Percentiles rank a stretch among this genome's conserved stretches.
Evolutionary conservation across 2,888 invertebrate genomes (phyloP).

Genomic region (Heliothis peltigera): DNA sequence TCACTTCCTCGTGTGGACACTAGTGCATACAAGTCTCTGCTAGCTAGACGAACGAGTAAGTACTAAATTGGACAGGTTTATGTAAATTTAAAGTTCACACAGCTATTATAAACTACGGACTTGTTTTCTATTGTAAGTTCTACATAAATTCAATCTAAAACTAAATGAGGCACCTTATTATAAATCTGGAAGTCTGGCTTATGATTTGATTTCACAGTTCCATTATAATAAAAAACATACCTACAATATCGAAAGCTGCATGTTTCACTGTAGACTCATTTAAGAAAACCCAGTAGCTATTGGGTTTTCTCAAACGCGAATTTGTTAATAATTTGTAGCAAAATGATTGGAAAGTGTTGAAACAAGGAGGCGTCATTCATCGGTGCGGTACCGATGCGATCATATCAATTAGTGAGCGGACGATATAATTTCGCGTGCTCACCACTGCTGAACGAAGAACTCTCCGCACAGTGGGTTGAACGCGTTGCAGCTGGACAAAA

Average conservation of each 20-base stretch:
- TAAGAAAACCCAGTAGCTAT: too few relatives aligned
- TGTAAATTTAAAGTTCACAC: too few relatives aligned
- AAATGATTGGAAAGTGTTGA: slow-evolving; percentile 55
- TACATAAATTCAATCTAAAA: not conserved
- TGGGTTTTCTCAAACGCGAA: not conserved
- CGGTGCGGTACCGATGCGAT: slow-evolving; percentile 52
- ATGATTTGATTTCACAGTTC: too few relatives aligned
- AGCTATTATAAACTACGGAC: too few relatives aligned
- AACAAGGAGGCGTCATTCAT: slow-evolving; percentile 30
- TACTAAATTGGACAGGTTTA: not conserved
- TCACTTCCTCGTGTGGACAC: slow-evolving; percentile 35
- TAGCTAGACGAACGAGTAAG: not conserved
- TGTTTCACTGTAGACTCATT: too few relatives aligned
- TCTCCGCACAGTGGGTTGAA: slow-evolving; percentile 68
- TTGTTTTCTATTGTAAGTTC: too few relatives aligned
- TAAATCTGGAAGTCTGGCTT: too few relatives aligned
- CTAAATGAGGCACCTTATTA: not conserved
- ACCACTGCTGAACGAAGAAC: slow-evolving; percentile 84
- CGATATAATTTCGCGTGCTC: slow-evolving; percentile 81
- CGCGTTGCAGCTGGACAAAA: slow-evolving; percentile 46
- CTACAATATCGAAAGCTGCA: too few relatives aligned
- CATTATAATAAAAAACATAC: too few relatives aligned
- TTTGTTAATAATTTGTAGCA: slow-evolving; percentile 3
- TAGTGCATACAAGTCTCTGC: slow-evolving; percentile 14
- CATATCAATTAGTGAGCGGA: slow-evolving; percentile 57